These are phyloP conservation scores for Aplocera efformata DNA, from an alignment of 2,888 invertebrate species.

Conservation along the genomic window DNA sequence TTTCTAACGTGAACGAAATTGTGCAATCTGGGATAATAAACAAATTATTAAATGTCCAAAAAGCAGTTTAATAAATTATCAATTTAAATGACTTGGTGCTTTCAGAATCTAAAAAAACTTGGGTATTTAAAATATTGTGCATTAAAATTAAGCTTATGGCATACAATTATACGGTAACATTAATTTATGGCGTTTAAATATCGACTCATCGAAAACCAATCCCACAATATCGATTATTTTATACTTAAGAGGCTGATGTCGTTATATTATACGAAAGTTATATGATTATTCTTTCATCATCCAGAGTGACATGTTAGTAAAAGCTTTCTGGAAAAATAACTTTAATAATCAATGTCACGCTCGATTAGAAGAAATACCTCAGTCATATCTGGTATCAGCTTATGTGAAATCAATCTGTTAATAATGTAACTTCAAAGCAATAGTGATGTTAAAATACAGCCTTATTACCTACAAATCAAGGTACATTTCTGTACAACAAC, in stretches of 20 bases:
- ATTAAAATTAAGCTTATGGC: conserved; percentile 16
- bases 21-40: too few species aligned
- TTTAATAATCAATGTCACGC: conserved; percentile 1
- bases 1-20: too few species aligned
- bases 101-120: neutral
- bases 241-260: too few species aligned
- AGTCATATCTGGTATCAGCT: conserved; percentile 13
- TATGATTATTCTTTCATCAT: too few species aligned
- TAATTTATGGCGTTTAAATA: conserved; percentile 3
- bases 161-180: conserved; percentile 17
- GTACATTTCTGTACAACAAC: conserved; percentile 39
- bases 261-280: too few species aligned
- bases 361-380: conserved; percentile 5
- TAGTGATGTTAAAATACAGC: conserved; percentile 24
- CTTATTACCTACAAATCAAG: conserved; percentile 23
- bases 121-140: conserved; percentile 8
- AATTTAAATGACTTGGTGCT: too few species aligned
- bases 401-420: conserved; percentile 10
- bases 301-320: too few species aligned
- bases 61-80: too few species aligned
- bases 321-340: too few species aligned
- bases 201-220: neutral
- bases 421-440: conserved; percentile 8
- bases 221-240: conserved; percentile 1
- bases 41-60: too few species aligned